A percentile compares a stretch with the other conserved stretches of the same genome.
phyloP scores from a whole-genome alignment of 2,797 vertebrate species.

The Ctenopoma kingsleyae region DNA sequence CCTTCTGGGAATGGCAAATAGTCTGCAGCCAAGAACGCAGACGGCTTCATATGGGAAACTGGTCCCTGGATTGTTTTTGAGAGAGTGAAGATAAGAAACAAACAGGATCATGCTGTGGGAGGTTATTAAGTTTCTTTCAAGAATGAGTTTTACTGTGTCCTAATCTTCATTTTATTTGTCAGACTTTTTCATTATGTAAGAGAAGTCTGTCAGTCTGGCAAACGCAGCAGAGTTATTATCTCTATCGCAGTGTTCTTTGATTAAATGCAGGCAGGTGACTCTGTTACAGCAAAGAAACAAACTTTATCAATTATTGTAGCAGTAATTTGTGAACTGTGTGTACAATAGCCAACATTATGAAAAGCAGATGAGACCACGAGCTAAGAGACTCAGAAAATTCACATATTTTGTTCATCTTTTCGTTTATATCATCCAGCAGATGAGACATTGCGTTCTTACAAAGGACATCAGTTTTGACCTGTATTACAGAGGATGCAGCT shows the following conservation, averaged over 20 bases:
- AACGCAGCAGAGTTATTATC: not conserved
- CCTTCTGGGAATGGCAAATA: slow-evolving; percentile 83
- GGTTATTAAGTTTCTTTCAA: slow-evolving; percentile 34
- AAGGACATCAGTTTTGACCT: slow-evolving; percentile 68
- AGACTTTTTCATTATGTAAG: slow-evolving; percentile 4
- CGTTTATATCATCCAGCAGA: slow-evolving; percentile 62
- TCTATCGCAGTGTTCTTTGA: not conserved
- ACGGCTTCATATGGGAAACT: slow-evolving; percentile 48
- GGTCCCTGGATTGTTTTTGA: slow-evolving; percentile 59
- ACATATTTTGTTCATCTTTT: slow-evolving; percentile 52
- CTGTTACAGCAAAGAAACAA: not conserved
- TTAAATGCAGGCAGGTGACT: not conserved
- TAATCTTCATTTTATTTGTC: not conserved
- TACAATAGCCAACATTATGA: slow-evolving; percentile 17
- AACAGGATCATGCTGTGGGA: slow-evolving; percentile 23
- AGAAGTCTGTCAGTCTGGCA: not conserved
- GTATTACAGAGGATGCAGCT: slow-evolving; percentile 73
- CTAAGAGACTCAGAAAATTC: slow-evolving; percentile 63
- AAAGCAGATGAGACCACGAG: slow-evolving; percentile 34
- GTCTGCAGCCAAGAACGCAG: slow-evolving; percentile 64
- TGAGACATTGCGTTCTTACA: slow-evolving; percentile 67
- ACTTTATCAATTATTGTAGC: not conserved
- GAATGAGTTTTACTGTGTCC: slow-evolving; percentile 39
- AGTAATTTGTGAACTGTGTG: slow-evolving; percentile 6
- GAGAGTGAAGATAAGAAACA: slow-evolving; percentile 57